Conservation (phyloP, 2,797 vertebrate species). For the Rhynchonycteris naso region DNA sequence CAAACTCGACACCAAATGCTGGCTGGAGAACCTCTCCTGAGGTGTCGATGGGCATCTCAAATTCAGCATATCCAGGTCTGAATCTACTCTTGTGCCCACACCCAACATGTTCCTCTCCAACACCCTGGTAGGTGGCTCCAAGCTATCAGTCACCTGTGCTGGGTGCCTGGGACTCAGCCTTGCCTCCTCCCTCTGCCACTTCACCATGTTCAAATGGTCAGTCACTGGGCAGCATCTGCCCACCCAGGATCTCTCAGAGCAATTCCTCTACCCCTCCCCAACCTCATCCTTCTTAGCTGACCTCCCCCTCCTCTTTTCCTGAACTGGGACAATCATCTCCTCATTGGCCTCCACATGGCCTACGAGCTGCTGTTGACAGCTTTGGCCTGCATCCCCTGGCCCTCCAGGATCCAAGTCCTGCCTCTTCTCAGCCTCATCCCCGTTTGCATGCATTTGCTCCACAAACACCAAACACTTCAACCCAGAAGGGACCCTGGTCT, state of each 20-base stretch:
- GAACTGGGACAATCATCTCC: neutral
- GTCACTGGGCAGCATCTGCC: neutral
- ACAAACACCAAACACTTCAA: neutral
- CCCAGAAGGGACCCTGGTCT: neutral
- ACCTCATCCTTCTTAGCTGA: accelerated
- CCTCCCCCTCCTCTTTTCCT: neutral
- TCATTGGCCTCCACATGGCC: neutral
- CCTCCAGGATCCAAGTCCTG: neutral
- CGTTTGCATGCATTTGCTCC: neutral
- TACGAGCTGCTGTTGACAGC: neutral
- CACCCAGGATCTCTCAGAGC: neutral
- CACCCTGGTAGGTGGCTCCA: accelerated
- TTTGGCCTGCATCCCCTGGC: neutral
- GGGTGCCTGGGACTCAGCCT: neutral
- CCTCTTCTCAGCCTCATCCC: neutral
- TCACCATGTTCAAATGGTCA: neutral
- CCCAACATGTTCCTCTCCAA: neutral
- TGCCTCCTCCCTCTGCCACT: accelerated
- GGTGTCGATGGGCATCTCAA: no score
- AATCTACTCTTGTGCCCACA: neutral
- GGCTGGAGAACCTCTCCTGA: neutral
- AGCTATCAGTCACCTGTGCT: neutral
- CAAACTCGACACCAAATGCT: neutral
- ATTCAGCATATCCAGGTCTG: neutral
- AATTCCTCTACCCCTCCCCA: neutral